Evolutionary conservation across 2,113 vertebrate genomes (phyloP).

Genomic region (Beaufortia kweichowensis): DNA sequence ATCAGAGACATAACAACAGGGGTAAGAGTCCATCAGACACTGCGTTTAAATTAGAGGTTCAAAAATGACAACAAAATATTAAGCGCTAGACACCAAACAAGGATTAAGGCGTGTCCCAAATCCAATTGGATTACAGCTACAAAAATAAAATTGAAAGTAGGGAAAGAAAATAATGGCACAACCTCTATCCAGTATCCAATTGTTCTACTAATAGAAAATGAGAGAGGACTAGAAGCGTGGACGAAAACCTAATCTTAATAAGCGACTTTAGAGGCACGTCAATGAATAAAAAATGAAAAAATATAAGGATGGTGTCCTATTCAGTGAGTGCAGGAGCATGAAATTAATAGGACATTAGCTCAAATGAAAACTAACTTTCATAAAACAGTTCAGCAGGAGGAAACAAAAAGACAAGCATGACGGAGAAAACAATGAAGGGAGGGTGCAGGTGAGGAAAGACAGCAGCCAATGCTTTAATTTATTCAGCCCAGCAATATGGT

Average conservation of each 20-base stretch:
- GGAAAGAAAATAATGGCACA: conserved; percentile 33
- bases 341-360: conserved; percentile 57
- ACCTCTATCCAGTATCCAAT: conserved; percentile 50
- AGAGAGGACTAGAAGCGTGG: conserved; percentile 40
- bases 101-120: conserved; percentile 25
- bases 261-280: conserved; percentile 46
- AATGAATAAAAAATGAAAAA: conserved; percentile 39
- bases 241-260: conserved; percentile 53
- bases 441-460: conserved; percentile 27
- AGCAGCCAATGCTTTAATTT: conserved; percentile 43
- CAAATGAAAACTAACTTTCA: conserved; percentile 54
- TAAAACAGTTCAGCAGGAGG: conserved; percentile 20
- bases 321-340: conserved; percentile 51
- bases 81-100: neutral
- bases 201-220: conserved; percentile 56
- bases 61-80: neutral
- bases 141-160: conserved; percentile 12
- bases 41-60: neutral
- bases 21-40: conserved; percentile 20
- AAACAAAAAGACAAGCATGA: conserved; percentile 29
- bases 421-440: conserved; percentile 18
- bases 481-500: conserved; percentile 48
- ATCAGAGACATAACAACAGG: neutral
- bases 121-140: conserved; percentile 36
- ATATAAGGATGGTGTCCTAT: conserved; percentile 41